Evolutionary conservation across 2,888 invertebrate genomes (phyloP).

Genomic region (Mantis religiosa): DNA sequence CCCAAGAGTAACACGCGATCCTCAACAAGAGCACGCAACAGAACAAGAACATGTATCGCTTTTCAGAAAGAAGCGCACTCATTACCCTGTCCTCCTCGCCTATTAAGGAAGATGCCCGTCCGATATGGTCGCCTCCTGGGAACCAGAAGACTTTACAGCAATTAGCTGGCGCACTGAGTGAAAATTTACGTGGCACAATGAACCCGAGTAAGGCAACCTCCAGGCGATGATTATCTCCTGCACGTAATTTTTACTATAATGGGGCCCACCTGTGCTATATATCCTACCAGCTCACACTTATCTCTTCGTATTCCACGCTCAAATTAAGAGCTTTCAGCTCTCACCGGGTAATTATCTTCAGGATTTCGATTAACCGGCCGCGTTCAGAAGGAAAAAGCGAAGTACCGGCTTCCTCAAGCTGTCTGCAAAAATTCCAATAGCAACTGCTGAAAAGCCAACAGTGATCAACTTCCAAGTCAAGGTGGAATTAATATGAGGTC

Average conservation of each 20-base stretch:
- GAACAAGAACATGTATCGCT: too few relatives aligned
- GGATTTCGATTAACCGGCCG: neutral
- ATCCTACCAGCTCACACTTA: neutral
- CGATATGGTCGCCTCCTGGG: neutral
- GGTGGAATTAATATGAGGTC: too few relatives aligned
- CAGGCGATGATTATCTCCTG: neutral
- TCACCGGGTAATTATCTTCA: neutral
- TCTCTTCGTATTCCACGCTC: neutral
- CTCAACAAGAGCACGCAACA: too few relatives aligned
- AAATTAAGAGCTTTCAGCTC: neutral
- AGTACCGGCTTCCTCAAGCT: too few relatives aligned
- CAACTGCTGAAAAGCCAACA: too few relatives aligned
- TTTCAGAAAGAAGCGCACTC: neutral
- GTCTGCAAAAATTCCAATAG: too few relatives aligned
- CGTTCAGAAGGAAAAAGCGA: too few relatives aligned
- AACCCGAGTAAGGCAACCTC: neutral
- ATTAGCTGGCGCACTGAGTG: neutral
- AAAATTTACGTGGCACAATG: neutral
- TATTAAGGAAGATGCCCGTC: neutral
- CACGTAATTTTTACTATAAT: neutral
- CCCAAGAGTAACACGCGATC: too few relatives aligned
- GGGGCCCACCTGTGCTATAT: neutral
- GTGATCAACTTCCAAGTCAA: too few relatives aligned
- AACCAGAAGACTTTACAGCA: neutral
- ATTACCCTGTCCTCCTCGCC: neutral